Percentiles rank a stretch among this genome's conserved stretches.
These are phyloP conservation scores for Centropyge bicolor DNA, from an alignment of 2,797 vertebrate species.

Conservation along the genomic window DNA sequence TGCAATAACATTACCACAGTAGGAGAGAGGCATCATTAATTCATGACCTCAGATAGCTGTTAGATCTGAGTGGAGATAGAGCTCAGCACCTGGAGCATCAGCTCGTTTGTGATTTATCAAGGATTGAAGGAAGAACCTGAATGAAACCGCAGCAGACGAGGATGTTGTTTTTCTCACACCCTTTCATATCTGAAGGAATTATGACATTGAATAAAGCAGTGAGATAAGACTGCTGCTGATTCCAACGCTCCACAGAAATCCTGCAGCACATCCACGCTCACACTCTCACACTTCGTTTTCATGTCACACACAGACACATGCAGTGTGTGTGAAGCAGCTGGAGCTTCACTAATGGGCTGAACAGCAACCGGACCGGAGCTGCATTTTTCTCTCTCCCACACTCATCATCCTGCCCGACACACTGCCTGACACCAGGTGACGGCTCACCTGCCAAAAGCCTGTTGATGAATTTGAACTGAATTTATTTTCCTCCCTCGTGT, in stretches of 20 bases:
- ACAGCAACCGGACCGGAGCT: slow-evolving; percentile 23
- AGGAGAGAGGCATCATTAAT: slow-evolving; percentile 67
- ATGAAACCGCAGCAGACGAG: not conserved
- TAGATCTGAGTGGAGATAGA: slow-evolving; percentile 38
- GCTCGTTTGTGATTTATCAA: slow-evolving; percentile 13
- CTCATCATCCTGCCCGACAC: slow-evolving; percentile 47
- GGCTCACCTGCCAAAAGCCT: slow-evolving; percentile 46
- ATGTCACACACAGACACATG: slow-evolving; percentile 25
- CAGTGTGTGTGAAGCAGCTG: slow-evolving; percentile 26
- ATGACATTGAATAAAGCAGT: slow-evolving; percentile 12
- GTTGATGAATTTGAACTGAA: slow-evolving; percentile 43
- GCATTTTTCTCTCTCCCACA: slow-evolving; percentile 32
- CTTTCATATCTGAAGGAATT: slow-evolving; percentile 23
- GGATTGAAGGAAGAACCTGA: not conserved
- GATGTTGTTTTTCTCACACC: slow-evolving; percentile 1
- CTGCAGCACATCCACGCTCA: slow-evolving; percentile 8
- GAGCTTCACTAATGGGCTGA: slow-evolving; percentile 61
- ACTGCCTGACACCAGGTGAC: slow-evolving; percentile 29
- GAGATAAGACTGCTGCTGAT: slow-evolving; percentile 23
- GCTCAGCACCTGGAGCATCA: slow-evolving; percentile 17
- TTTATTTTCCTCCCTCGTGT: slow-evolving; percentile 27
- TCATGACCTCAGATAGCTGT: slow-evolving; percentile 58
- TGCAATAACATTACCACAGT: slow-evolving; percentile 60
- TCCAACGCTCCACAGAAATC: slow-evolving; percentile 4
- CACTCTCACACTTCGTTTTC: slow-evolving; percentile 16